Conservation (phyloP, 2,113 vertebrate genomes). For the Calypte anna region DNA sequence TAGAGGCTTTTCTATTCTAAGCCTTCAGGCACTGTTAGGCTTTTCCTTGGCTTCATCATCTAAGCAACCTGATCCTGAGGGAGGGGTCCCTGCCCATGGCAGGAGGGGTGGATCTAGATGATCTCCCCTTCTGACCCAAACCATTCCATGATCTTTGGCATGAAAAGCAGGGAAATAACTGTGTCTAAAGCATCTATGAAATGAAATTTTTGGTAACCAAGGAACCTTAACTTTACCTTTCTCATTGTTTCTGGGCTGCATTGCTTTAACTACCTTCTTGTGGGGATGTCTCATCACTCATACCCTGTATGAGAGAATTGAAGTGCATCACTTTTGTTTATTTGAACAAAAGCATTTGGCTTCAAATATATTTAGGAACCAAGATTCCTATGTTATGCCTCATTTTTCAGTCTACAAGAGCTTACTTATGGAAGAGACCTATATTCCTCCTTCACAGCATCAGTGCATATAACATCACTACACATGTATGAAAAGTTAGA, state of each 20-base stretch:
- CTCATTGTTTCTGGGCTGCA: neutral
- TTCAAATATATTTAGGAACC: neutral
- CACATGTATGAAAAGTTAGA: neutral
- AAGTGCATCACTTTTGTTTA: too few species aligned
- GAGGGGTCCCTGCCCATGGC: too few species aligned
- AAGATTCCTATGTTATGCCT: neutral
- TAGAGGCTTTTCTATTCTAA: neutral
- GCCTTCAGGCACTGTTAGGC: neutral
- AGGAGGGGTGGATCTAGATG: too few species aligned
- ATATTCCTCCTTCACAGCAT: neutral
- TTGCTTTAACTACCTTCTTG: neutral
- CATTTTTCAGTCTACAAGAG: neutral
- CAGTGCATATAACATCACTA: neutral
- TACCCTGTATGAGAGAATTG: neutral
- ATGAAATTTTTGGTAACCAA: neutral
- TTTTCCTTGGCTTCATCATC: neutral
- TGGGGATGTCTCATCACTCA: neutral
- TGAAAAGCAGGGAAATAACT: neutral
- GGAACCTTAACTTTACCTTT: neutral
- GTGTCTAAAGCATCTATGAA: neutral
- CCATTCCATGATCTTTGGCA: too few species aligned
- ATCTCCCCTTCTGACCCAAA: too few species aligned
- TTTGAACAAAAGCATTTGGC: neutral
- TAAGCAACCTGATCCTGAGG: neutral
- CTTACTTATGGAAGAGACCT: neutral